Evolutionary conservation across 2,113 vertebrate genomes (phyloP).

Genomic region (Festucalex cinctus): DNA sequence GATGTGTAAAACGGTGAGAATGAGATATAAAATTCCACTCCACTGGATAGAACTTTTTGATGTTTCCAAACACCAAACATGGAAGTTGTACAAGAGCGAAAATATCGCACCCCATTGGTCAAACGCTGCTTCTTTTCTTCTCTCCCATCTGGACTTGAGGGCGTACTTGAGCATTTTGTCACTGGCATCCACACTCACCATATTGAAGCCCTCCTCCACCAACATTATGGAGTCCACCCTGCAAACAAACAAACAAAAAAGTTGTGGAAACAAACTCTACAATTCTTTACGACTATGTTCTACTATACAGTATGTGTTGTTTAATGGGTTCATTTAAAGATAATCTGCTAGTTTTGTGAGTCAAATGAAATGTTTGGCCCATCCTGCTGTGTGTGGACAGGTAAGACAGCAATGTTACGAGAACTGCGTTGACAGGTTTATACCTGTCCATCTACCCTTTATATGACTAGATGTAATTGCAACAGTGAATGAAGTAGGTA

Average conservation of each 20-base stretch:
- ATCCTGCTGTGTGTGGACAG: neutral
- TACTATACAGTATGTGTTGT: neutral
- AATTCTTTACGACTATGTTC: neutral
- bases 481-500: no score
- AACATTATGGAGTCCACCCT: slow-evolving; percentile 98
- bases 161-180: slow-evolving; percentile 99
- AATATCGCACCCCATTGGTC: slow-evolving; percentile 86
- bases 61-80: no score
- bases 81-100: neutral
- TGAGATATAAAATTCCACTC: no score
- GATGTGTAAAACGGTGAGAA: neutral
- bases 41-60: neutral
- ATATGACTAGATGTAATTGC: neutral
- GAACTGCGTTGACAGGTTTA: neutral
- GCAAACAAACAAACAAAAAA: slow-evolving; percentile 8
- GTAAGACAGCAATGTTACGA: neutral
- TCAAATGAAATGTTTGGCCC: neutral
- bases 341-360: neutral
- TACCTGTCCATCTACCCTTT: neutral
- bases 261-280: neutral
- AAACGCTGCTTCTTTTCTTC: slow-evolving; percentile 85
- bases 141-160: slow-evolving; percentile 89
- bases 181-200: slow-evolving; percentile 92
- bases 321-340: neutral
- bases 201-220: slow-evolving; percentile 88